A percentile compares a stretch with the other conserved stretches of the same genome.
Evolutionary conservation across 2,113 vertebrate species (phyloP).

Genomic region (Zosterops pallidus): DNA sequence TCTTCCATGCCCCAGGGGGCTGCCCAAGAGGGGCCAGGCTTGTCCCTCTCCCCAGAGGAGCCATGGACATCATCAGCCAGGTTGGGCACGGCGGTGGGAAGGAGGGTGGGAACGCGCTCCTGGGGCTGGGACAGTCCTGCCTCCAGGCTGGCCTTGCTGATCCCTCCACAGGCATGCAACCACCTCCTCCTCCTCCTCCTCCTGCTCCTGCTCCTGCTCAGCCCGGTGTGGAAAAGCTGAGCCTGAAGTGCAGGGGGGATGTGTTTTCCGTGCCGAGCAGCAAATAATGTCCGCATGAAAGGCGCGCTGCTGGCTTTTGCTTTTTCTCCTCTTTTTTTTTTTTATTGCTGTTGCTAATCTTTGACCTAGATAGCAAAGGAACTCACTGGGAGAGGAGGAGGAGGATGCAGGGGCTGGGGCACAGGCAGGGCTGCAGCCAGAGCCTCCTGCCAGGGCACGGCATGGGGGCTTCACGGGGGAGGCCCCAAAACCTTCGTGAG

Average conservation of each 20-base stretch:
- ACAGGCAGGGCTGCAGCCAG: neutral
- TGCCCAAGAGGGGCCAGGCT: neutral
- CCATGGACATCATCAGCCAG: rapidly evolving
- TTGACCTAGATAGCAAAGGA: slow-evolving; percentile 51
- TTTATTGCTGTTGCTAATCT: slow-evolving; percentile 29
- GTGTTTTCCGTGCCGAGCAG: neutral
- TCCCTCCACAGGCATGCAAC: neutral
- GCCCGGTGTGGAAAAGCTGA: neutral
- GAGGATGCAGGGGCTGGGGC: neutral
- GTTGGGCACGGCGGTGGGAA: neutral
- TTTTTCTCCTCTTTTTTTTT: neutral
- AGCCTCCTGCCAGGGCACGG: neutral
- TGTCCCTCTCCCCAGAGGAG: neutral
- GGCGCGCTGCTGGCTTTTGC: neutral
- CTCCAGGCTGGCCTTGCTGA: neutral
- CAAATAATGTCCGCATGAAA: slow-evolving; percentile 42
- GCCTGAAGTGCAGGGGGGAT: neutral
- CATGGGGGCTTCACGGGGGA: rapidly evolving
- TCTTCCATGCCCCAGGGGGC: neutral
- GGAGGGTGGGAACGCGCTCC: rapidly evolving
- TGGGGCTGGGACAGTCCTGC: neutral
- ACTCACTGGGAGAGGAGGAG: neutral
- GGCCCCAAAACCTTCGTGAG: neutral
- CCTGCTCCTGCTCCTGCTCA: neutral
- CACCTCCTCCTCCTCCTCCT: neutral